A percentile compares a stretch with the other conserved stretches of the same genome.
Conservation (phyloP, 2,888 invertebrate genomes). For the Megamerina dolium region DNA sequence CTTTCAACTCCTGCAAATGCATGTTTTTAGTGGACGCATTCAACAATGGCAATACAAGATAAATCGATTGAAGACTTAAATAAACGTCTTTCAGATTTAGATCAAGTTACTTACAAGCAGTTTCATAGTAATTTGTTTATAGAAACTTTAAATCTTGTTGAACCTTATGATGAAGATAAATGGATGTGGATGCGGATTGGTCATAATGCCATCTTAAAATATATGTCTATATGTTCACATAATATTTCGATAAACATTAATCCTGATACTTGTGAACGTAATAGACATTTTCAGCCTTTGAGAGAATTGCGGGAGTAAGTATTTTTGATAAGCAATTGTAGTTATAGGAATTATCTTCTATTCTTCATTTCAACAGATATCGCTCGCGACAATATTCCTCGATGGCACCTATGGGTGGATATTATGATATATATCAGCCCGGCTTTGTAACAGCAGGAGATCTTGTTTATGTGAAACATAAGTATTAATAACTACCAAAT, state of each 20-base stretch:
- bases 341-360: too few relatives aligned
- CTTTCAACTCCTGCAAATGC: too few relatives aligned
- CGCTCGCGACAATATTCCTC: constrained; percentile 10
- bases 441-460: constrained; percentile 14
- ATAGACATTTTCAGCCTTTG: constrained; percentile 18
- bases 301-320: constrained; percentile 15
- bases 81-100: constrained; percentile 5
- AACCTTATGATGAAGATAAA: constrained; percentile 19
- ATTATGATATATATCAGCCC: constrained; percentile 16
- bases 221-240: constrained; percentile 16
- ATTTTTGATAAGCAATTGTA: too few relatives aligned
- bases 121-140: constrained; percentile 21
- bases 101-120: constrained; percentile 11
- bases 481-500: too few relatives aligned
- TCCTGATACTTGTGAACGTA: constrained; percentile 15
- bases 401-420: constrained; percentile 20
- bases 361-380: too few relatives aligned
- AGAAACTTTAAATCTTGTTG: constrained; percentile 4
- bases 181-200: constrained; percentile 21
- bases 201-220: constrained; percentile 13
- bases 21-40: too few relatives aligned
- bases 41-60: constrained; percentile 18
- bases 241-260: constrained; percentile 19
- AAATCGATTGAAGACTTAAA: constrained; percentile 18
- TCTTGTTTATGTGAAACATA: constrained; percentile 20